These are phyloP conservation scores for Tetrax tetrax DNA, from an alignment of 2,113 vertebrate genomes.

Conservation along the genomic window DNA sequence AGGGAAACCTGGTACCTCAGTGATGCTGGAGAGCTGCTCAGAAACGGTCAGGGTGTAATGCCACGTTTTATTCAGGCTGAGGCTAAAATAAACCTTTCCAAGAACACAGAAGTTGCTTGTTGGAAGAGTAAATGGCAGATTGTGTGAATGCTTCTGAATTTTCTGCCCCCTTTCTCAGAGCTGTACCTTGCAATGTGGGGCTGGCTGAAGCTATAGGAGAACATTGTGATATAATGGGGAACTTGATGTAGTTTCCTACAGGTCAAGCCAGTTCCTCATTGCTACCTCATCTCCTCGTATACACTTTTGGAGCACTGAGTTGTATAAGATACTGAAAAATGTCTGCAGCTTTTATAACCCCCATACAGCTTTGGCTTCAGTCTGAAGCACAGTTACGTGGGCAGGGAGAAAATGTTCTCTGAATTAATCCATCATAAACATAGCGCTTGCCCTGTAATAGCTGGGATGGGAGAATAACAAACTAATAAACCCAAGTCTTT, in stretches of 20 bases:
- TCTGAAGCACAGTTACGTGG: neutral
- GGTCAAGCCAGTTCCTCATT: neutral
- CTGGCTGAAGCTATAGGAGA: neutral
- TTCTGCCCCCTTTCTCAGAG: neutral
- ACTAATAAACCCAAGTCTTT: constrained; percentile 22
- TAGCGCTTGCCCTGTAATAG: neutral
- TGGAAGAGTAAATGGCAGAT: constrained; percentile 50
- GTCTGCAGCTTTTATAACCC: constrained; percentile 25
- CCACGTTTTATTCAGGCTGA: constrained; percentile 10
- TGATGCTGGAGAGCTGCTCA: neutral
- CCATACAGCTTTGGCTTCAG: constrained; percentile 17
- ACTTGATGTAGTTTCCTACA: neutral
- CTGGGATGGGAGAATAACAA: neutral
- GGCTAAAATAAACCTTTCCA: constrained; percentile 40
- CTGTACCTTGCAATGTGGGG: neutral
- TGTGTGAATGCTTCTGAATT: constrained; percentile 9
- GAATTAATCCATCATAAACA: constrained; percentile 35
- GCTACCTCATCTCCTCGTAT: neutral
- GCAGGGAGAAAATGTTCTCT: constrained; percentile 52
- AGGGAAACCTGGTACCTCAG: neutral
- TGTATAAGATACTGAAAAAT: neutral
- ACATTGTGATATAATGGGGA: neutral
- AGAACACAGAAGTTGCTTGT: constrained; percentile 25
- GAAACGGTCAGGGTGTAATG: constrained; percentile 3
- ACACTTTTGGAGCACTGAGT: neutral